Evolutionary conservation across 1,140 invertebrate genomes (phyloP).

Genomic region (Glossosoma conforme): DNA sequence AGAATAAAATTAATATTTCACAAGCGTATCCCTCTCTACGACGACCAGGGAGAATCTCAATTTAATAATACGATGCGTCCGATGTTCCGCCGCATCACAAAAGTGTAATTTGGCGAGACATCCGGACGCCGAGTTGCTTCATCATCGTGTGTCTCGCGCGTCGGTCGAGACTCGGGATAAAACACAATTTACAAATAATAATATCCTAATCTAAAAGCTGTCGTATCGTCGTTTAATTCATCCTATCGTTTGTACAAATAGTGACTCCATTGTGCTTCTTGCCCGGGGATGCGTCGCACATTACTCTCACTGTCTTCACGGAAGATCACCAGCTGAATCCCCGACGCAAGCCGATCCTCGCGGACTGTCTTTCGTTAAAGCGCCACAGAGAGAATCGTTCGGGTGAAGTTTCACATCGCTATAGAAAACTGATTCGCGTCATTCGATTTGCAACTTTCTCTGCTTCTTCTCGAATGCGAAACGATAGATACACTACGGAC

Average conservation of each 20-base stretch:
- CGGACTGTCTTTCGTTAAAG: too few species aligned
- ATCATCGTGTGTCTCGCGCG: too few species aligned
- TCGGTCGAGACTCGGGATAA: too few species aligned
- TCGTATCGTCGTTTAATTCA: constrained; percentile 13
- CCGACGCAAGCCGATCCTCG: not conserved
- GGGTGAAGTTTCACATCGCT: too few species aligned
- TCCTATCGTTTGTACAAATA: constrained; percentile 30
- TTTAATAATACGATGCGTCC: constrained; percentile 12
- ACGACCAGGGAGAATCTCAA: constrained; percentile 15
- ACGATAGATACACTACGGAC: too few species aligned
- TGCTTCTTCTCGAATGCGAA: too few species aligned
- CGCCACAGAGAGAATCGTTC: too few species aligned
- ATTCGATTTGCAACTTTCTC: too few species aligned
- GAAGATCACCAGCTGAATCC: constrained; percentile 29
- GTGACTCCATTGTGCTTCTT: constrained; percentile 30
- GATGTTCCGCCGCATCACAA: not conserved
- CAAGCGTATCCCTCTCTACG: constrained; percentile 8
- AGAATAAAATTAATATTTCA: constrained; percentile 4
- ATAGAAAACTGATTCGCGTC: too few species aligned
- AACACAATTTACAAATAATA: constrained; percentile 27
- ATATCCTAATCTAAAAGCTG: constrained; percentile 24
- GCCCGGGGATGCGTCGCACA: constrained; percentile 25
- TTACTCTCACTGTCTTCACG: constrained; percentile 28
- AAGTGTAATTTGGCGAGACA: not conserved
- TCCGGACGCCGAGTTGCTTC: too few species aligned